Percentiles rank a stretch among this genome's conserved stretches.
These are phyloP conservation scores for Trialeurodes vaporariorum DNA, from an alignment of 1,140 invertebrate genomes.

Conservation along the genomic window DNA sequence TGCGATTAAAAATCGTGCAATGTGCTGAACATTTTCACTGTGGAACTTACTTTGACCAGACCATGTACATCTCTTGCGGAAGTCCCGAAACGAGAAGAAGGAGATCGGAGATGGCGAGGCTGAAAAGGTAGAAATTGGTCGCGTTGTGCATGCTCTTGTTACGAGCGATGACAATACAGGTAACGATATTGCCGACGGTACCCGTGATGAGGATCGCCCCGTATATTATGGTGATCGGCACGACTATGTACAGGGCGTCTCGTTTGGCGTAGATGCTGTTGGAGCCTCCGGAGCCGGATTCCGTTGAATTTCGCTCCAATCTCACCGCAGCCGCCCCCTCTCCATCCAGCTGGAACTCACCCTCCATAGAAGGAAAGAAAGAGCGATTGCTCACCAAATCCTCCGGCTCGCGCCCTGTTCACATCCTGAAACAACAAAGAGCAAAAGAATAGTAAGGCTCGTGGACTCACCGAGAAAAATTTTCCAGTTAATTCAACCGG, in stretches of 20 bases:
- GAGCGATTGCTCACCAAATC: too few relatives aligned
- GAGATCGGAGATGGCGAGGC: constrained; percentile 81
- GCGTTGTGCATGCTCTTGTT: constrained; percentile 90
- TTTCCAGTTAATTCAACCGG: too few relatives aligned
- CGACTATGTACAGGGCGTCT: constrained; percentile 55
- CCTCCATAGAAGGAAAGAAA: too few relatives aligned
- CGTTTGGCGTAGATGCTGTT: constrained; percentile 39
- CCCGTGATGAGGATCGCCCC: constrained; percentile 72
- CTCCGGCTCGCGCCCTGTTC: too few relatives aligned
- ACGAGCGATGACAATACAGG: constrained; percentile 80
- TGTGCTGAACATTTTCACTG: too few relatives aligned
- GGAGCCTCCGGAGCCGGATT: too few relatives aligned
- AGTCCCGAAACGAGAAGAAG: constrained; percentile 67
- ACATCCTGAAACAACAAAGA: too few relatives aligned
- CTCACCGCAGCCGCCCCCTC: neutral
- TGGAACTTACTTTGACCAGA: constrained; percentile 54
- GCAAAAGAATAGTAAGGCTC: too few relatives aligned
- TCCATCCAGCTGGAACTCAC: too few relatives aligned
- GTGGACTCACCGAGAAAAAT: too few relatives aligned
- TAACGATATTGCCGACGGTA: constrained; percentile 79
- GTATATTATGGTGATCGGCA: constrained; percentile 73
- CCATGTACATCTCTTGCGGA: constrained; percentile 72
- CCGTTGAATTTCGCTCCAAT: too few relatives aligned
- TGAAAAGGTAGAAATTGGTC: constrained; percentile 80
- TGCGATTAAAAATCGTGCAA: too few relatives aligned